Evolutionary conservation across 2,888 invertebrate species (phyloP), one percentile per base, ranked within the genome.

Genomic region (Melinaea menophilus): DNA sequence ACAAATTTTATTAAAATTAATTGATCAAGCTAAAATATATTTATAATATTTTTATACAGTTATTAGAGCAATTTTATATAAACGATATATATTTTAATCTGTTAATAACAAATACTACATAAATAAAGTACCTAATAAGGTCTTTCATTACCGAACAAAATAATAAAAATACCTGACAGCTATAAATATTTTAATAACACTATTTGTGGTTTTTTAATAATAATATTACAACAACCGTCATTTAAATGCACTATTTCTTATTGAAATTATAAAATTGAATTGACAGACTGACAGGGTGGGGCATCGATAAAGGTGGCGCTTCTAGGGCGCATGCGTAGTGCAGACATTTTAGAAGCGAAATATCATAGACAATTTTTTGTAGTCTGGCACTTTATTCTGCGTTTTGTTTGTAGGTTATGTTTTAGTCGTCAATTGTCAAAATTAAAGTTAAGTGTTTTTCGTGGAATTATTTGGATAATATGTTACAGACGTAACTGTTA

Each of bases 391-490:
- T 58, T 48, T 62, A 80, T 77, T 80, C 75, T 76, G 72, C 73
- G 77, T 81, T 81, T 81, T 81, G 79, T 84, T 87, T 88, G 75
- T 84, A 90, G 90, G 90, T 90, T 90, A 90, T 83, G 86, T 87
- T 90, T 83, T 82, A 85, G 79, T 84, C 80, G 79, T 80, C 79
- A 84, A 82, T 88, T 89, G 88, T 88, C 89, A 89, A 88, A 88
- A 79, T 85, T 85, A 78, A 77, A 78, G 79, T 83, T 79, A 75
- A 79, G 77, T 79, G 79, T 79, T 81, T 71, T 83, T 80, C 79
- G 74, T 80, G 75, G 71, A 79, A 76, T 77, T 78, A 73, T 63
- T 68, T 65, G 61, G 65, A 65, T 11, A 51, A 51, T 61, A 69
- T 71, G 65, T 64, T 62, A 82, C 76, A 79, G 73, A 80, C 76